phyloP scores from a whole-genome alignment of 64 coral and sea anemone genomes.

The Catalaphyllia jardinei region DNA sequence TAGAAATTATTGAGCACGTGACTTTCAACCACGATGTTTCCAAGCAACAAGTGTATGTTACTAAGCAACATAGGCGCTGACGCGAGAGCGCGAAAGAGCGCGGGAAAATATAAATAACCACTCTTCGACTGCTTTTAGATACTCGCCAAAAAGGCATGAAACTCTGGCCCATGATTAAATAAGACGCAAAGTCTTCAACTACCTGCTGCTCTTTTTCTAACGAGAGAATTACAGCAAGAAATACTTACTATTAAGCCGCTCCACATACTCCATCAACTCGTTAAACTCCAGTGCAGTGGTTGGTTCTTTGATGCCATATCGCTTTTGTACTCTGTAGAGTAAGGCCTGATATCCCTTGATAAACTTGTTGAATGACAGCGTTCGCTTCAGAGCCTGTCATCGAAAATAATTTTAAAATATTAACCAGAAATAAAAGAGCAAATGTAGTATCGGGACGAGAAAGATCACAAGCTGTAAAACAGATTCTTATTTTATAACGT shows the following conservation, averaged over 20 bases:
- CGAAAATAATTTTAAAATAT: neutral
- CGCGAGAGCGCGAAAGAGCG: too few relatives aligned
- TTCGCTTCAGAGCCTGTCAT: conserved; percentile 87
- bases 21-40: too few relatives aligned
- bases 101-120: too few relatives aligned
- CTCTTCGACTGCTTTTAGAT: too few relatives aligned
- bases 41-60: too few relatives aligned
- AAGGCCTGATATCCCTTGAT: conserved; percentile 91
- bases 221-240: neutral
- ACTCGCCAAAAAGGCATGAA: too few relatives aligned
- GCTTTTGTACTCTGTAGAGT: conserved; percentile 88
- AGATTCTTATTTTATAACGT: too few relatives aligned
- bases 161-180: neutral
- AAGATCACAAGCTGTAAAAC: too few relatives aligned
- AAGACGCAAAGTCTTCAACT: neutral
- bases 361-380: conserved; percentile 92
- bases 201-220: neutral
- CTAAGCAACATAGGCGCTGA: too few relatives aligned
- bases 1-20: too few relatives aligned
- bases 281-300: conserved; percentile 86
- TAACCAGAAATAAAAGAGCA: neutral
- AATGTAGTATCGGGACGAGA: neutral
- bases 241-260: conserved; percentile 89
- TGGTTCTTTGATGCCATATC: conserved; percentile 84
- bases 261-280: conserved; percentile 95